Base-by-base conservation (phyloP, 2,888 invertebrate species). In the Drosophila atripex region DNA sequence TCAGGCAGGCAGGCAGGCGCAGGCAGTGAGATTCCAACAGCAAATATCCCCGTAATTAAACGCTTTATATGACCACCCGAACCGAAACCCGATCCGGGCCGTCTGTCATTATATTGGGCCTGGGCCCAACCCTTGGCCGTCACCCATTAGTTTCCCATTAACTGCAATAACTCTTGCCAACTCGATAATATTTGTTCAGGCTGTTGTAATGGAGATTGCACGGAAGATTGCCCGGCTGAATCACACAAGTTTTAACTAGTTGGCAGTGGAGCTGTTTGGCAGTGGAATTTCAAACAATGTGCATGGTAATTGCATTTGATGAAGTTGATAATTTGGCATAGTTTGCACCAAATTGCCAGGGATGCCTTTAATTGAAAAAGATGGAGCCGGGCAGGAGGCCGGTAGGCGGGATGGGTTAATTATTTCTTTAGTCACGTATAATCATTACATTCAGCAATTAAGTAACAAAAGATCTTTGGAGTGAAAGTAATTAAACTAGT, bases 401-500 rank as follows among this genome's bases (percentile, higher is more conserved):
- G 9, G 12, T n/a, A 8, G 43, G 0, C 12, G 16, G 1, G 8
- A 25, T 6, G 14, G 7, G 12, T n/a, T 23, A 41, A 47, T 61
- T 7, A 47, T 60, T 41, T n/a, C 46, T 11, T 3, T 8, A 41
- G 60, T 39, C 60, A 61, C 60, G 60, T 60, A 47, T 23, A 47
- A 47, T 23, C 38, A 52, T 43, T 46, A 51, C 30, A 25, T 9
- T 21, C 28, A 51, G 35, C 63, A 46, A 64, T 63, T 63, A 45
- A 52, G 45, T 21, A 52, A 53, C 63, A 64, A 30, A 58, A 32
- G 55, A 21, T 30, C 16, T 41, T 21, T 9, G 18, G 55, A 58
- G 18, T 53, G 32, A 65, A 30, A 64, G 65, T 68, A 66, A 66
- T 68, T 56, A 66, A 66, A 54, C 59, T 43, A 60, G 70, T 30